Conservation (phyloP, 2,113 vertebrate species). For the Seriola rivoliana region DNA sequence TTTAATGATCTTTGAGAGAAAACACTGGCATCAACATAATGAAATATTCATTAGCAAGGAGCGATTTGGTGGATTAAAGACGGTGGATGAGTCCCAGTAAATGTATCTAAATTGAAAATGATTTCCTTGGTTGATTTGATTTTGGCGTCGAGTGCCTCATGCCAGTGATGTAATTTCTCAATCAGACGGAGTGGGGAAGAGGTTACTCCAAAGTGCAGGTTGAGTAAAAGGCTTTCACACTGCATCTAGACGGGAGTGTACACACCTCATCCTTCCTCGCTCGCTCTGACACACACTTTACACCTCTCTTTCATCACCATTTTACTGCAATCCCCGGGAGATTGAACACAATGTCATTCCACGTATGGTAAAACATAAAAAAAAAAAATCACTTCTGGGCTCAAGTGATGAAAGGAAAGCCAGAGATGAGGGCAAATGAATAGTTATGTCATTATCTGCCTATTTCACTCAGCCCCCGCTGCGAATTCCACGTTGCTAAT, state of each 20-base stretch:
- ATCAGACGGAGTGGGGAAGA: slow-evolving; percentile 36
- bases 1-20: slow-evolving; percentile 39
- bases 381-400: slow-evolving; percentile 46
- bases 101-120: slow-evolving; percentile 29
- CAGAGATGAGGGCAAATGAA: slow-evolving; percentile 55
- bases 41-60: slow-evolving; percentile 8
- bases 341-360: slow-evolving; percentile 41
- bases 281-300: slow-evolving; percentile 39
- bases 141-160: not conserved
- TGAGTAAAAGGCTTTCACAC: slow-evolving; percentile 41
- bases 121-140: slow-evolving; percentile 22
- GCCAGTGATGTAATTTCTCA: slow-evolving; percentile 45
- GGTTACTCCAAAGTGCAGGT: slow-evolving; percentile 43
- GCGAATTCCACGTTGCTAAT: slow-evolving; percentile 57
- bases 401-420: slow-evolving; percentile 46
- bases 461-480: slow-evolving; percentile 49
- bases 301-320: slow-evolving; percentile 53
- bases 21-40: slow-evolving; percentile 31
- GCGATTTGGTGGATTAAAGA: slow-evolving; percentile 9
- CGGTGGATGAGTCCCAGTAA: slow-evolving; percentile 1
- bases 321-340: slow-evolving; percentile 20
- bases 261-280: slow-evolving; percentile 25
- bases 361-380: slow-evolving; percentile 32
- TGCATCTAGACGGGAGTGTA: slow-evolving; percentile 17
- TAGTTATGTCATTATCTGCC: slow-evolving; percentile 69